phyloP scores from a whole-genome alignment of 2,888 invertebrate genomes.

The Neria commutata region DNA sequence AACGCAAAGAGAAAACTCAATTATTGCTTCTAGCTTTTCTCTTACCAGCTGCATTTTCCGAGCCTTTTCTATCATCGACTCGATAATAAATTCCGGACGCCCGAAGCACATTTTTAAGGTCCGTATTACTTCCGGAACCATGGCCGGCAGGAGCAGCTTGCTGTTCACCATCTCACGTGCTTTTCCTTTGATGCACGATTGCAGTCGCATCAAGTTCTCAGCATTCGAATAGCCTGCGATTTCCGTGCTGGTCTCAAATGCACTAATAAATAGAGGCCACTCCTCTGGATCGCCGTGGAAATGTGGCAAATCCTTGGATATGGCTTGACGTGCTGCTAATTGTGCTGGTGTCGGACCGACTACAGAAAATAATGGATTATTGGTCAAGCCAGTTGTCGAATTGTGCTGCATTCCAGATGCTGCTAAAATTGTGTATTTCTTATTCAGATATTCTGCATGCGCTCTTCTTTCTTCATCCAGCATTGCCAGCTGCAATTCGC shows the following conservation, averaged over 20 bases:
- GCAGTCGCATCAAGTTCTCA: slow-evolving; percentile 22
- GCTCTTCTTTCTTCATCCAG: too few relatives aligned
- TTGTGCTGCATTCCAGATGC: too few relatives aligned
- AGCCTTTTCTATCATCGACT: slow-evolving; percentile 14
- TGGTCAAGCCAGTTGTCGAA: too few relatives aligned
- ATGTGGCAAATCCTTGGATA: slow-evolving; percentile 9
- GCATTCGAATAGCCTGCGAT: slow-evolving; percentile 17
- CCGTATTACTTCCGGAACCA: slow-evolving; percentile 22
- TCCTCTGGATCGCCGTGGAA: slow-evolving; percentile 20
- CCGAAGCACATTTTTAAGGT: slow-evolving; percentile 19
- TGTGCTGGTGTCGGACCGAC: slow-evolving; percentile 6
- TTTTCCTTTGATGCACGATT: slow-evolving; percentile 16
- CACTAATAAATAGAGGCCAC: slow-evolving; percentile 23
- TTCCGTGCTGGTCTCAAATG: slow-evolving; percentile 19
- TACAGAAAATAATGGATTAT: too few relatives aligned
- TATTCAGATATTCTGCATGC: too few relatives aligned
- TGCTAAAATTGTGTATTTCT: too few relatives aligned
- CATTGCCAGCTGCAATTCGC: too few relatives aligned
- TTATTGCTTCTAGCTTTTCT: slow-evolving; percentile 16
- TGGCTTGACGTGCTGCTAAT: slow-evolving; percentile 7
- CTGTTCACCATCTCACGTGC: slow-evolving; percentile 16
- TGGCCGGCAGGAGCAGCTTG: slow-evolving; percentile 19
- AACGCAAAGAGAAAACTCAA: slow-evolving; percentile 18
- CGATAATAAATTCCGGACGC: slow-evolving; percentile 11
- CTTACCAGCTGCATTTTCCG: slow-evolving; percentile 7